Conservation (phyloP, 2,113 vertebrate genomes). For the Recurvirostra avosetta region DNA sequence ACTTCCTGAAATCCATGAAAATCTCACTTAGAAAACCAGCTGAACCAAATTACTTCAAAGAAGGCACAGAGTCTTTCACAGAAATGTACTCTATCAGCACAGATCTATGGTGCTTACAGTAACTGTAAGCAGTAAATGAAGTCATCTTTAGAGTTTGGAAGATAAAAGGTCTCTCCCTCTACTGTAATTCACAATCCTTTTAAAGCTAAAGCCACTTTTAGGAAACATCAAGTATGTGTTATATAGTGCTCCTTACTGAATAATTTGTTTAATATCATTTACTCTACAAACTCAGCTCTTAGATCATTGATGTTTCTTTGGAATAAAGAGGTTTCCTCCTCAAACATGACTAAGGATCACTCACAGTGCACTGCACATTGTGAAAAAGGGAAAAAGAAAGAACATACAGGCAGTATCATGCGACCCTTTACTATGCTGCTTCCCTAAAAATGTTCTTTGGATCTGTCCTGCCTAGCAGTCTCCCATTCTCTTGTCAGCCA, state of each 20-base stretch:
- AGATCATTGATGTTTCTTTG: background rate
- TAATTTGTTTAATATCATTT: background rate
- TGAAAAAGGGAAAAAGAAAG: background rate
- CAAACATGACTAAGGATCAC: background rate
- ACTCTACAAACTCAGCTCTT: background rate
- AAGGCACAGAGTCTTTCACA: slow-evolving; percentile 2
- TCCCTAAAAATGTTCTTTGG: background rate
- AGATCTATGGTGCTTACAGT: slow-evolving; percentile 16
- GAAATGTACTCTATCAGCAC: slow-evolving; percentile 15
- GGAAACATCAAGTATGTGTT: background rate
- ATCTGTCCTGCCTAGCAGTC: background rate
- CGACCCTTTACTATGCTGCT: background rate
- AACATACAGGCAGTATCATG: background rate
- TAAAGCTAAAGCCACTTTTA: background rate
- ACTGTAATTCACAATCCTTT: background rate
- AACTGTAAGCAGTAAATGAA: slow-evolving; percentile 18
- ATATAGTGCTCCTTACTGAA: background rate
- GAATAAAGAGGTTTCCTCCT: slow-evolving; percentile 8
- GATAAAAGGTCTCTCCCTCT: background rate
- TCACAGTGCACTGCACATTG: background rate
- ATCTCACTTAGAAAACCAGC: slow-evolving; percentile 23
- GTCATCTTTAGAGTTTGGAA: background rate
- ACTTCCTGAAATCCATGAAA: slow-evolving; percentile 53
- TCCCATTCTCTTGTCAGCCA: background rate
- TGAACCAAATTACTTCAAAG: slow-evolving; percentile 36